Conservation (phyloP, 2,797 vertebrate genomes). For the Anas capensis region DNA sequence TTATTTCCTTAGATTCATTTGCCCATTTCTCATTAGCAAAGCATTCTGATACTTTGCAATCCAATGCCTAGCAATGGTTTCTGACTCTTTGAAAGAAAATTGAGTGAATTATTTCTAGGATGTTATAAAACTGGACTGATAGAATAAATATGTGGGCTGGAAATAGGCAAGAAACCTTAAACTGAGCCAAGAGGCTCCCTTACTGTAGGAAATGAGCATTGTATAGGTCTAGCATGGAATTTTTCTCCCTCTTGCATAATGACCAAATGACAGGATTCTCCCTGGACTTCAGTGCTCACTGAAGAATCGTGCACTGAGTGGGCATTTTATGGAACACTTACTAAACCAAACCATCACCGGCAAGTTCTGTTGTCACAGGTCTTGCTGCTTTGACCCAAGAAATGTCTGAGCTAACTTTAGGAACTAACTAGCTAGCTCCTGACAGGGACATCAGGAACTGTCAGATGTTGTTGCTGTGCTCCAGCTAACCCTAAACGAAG, state of each 20-base stretch:
- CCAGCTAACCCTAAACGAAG: slow-evolving; percentile 4
- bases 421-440: neutral
- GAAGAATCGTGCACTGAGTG: neutral
- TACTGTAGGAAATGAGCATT: neutral
- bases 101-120: slow-evolving; percentile 8
- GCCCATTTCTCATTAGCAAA: slow-evolving; percentile 58
- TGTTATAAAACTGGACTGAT: slow-evolving; percentile 47
- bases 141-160: slow-evolving; percentile 42
- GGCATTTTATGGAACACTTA: slow-evolving; percentile 1
- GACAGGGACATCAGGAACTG: neutral
- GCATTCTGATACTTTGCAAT: slow-evolving; percentile 19
- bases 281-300: slow-evolving; percentile 17
- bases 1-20: slow-evolving; percentile 59
- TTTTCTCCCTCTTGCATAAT: slow-evolving; percentile 2
- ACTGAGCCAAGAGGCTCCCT: slow-evolving; percentile 35
- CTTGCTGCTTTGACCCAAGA: slow-evolving; percentile 12
- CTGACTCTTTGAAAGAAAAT: slow-evolving; percentile 33
- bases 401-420: neutral
- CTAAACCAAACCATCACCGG: neutral
- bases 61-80: slow-evolving; percentile 3
- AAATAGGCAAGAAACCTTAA: slow-evolving; percentile 29
- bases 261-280: slow-evolving; percentile 42
- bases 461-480: neutral
- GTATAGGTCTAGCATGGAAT: neutral
- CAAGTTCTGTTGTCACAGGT: slow-evolving; percentile 1